A percentile compares a stretch with the other conserved stretches of the same genome.
Evolutionary conservation across 2,113 vertebrate genomes (phyloP).

Genomic region (Poecile atricapillus): DNA sequence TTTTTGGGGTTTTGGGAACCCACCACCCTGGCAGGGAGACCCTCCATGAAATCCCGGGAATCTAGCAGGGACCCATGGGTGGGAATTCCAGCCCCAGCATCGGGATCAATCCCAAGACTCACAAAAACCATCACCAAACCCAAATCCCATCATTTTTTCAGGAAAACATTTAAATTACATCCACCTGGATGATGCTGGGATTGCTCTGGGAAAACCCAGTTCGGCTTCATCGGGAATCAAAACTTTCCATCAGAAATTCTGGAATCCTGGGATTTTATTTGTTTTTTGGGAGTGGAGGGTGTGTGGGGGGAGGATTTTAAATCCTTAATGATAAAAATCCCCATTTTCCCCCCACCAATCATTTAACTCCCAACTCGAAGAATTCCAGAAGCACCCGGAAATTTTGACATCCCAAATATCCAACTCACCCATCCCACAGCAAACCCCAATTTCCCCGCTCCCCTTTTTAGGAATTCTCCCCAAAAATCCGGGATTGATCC

Average conservation of each 20-base stretch:
- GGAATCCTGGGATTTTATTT: fast-evolving
- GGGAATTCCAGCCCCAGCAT: not conserved
- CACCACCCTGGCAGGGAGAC: no score
- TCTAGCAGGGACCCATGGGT: fast-evolving
- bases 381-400: fast-evolving
- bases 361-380: fast-evolving
- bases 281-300: no score
- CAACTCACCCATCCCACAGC: fast-evolving
- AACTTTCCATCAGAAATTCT: not conserved
- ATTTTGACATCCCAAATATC: not conserved
- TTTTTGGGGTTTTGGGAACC: not conserved
- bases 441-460: fast-evolving
- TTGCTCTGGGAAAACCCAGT: not conserved
- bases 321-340: fast-evolving
- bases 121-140: not conserved
- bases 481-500: not conserved
- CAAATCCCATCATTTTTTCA: fast-evolving
- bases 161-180: not conserved
- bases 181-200: fast-evolving
- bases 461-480: fast-evolving
- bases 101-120: fast-evolving
- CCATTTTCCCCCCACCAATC: not conserved
- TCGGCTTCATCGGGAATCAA: fast-evolving
- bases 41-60: fast-evolving
- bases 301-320: not conserved